Base-by-base conservation (phyloP, 2,797 vertebrate species). In the Choloepus didactylus region DNA sequence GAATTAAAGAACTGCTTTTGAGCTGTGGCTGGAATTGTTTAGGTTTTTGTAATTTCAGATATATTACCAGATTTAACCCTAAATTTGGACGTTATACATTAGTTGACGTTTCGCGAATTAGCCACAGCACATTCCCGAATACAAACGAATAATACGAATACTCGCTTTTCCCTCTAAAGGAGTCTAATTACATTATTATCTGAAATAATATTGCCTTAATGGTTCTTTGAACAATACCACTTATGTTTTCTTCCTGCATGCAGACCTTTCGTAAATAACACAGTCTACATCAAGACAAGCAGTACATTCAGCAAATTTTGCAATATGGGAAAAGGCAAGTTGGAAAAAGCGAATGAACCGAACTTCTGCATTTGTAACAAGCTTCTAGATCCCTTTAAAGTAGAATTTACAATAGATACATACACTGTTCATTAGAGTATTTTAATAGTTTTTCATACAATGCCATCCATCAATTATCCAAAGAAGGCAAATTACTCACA, bases 1-100 rank as follows among this genome's bases (percentile, higher is more conserved):
- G 92, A 97, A 97, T 97, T 97, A 98, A 97, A 95, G 89, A 94
- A 91, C 38, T 84, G 85, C 91, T 95, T 97, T 98, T 96, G 94
- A 98, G 96, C 67, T 29, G 93, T 51, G 83, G 16, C 66, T 77
- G 51, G 66, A 60, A 31, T 80, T 86, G 64, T 94, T 96, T 93
- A 67, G 54, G 29, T 15, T 93, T 95, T 76, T 92, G 11, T 86
- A 90, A 80, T 83, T 95, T 97, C 87, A 92, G 84, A 86, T 90
- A 87, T 73, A 94, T 96, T 79, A 94, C 95, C 89, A 96, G 96
- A 27, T 60, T 84, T 85, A 73, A 94, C 38, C 87, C 54, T 95
- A 89, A 95, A 91, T 89, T 90, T 95, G 95, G 96, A 76, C 69
- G 81, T 94, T 94, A 92, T 85, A 88, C 87, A 92, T 92, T 95